Conservation (phyloP, 2,113 vertebrate genomes). For the Cisticola juncidis region DNA sequence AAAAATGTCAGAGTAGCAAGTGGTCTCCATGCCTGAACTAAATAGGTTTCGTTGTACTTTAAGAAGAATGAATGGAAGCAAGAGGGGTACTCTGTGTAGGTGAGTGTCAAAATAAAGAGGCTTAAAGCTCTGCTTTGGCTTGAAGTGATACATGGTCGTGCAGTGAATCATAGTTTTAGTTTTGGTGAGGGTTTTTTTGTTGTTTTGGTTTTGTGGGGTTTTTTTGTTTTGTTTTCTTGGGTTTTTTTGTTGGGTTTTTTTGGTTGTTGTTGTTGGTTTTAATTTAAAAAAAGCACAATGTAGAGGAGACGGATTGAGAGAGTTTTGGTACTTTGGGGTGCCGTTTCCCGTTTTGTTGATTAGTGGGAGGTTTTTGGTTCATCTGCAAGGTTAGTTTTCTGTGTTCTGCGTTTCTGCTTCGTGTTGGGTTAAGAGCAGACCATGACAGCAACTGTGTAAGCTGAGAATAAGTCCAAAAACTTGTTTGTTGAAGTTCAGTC, state of each 20-base stretch:
- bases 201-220: neutral
- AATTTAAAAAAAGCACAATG: accelerated
- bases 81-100: neutral
- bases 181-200: neutral
- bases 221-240: neutral
- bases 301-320: neutral
- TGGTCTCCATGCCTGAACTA: neutral
- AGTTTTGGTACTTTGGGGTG: neutral
- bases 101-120: neutral
- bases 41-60: neutral
- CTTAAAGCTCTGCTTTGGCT: neutral
- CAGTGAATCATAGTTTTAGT: neutral
- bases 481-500: neutral
- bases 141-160: neutral
- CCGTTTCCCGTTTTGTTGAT: neutral
- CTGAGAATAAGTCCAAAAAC: neutral
- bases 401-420: neutral
- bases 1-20: neutral
- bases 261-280: too few species aligned
- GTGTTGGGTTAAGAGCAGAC: neutral
- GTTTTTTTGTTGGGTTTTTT: neutral
- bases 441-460: neutral
- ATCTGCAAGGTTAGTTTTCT: neutral
- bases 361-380: neutral
- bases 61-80: neutral